Percentiles rank a stretch among this genome's conserved stretches.
Conservation (phyloP, 2,113 vertebrate genomes). For the Microcebus tavaratra region DNA sequence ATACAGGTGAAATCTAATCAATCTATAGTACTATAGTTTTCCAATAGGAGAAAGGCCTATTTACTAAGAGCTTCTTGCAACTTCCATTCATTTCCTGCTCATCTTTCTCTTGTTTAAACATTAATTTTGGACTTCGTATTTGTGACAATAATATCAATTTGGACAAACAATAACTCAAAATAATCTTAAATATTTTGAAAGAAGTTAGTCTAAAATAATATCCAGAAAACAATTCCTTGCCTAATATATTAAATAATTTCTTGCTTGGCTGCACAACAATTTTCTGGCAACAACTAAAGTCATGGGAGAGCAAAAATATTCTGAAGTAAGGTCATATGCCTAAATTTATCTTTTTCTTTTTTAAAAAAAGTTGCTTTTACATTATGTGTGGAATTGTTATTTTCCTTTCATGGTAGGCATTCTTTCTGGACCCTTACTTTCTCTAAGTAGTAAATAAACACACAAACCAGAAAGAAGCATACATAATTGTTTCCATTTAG, state of each 20-base stretch:
- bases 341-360: constrained; percentile 44
- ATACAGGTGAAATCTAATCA: constrained; percentile 63
- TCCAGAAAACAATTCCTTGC: constrained; percentile 73
- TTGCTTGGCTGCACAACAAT: constrained; percentile 81
- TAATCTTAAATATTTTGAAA: constrained; percentile 76
- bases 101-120: constrained; percentile 51
- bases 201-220: constrained; percentile 72
- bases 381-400: background rate
- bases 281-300: constrained; percentile 73
- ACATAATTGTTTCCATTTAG: background rate
- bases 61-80: constrained; percentile 43
- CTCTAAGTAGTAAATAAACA: background rate
- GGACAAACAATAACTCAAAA: constrained; percentile 70
- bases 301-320: constrained; percentile 67
- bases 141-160: constrained; percentile 78
- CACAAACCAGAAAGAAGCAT: background rate
- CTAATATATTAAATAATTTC: constrained; percentile 73
- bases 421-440: background rate
- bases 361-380: constrained; percentile 40
- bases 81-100: constrained; percentile 70
- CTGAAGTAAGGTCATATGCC: constrained; percentile 39
- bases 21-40: constrained; percentile 58
- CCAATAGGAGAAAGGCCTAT: constrained; percentile 40
- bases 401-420: background rate
- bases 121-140: constrained; percentile 61